phyloP scores from a whole-genome alignment of 23 tunicate genomes.

The Botrylloides violaceus region DNA sequence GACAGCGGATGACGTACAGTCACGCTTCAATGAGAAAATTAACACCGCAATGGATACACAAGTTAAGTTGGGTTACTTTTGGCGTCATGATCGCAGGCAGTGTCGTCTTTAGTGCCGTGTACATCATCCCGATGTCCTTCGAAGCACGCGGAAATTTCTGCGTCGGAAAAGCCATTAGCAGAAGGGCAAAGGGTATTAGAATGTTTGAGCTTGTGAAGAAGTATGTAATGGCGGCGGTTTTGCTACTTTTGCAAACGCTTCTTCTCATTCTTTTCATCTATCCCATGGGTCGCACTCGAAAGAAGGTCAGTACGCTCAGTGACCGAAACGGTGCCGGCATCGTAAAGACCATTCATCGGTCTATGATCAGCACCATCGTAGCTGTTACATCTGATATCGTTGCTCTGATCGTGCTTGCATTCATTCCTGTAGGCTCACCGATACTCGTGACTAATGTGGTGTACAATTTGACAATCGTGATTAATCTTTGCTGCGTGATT shows the following conservation, averaged over 20 bases:
- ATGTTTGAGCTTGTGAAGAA: neutral
- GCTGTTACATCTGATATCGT: neutral
- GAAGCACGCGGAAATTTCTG: neutral
- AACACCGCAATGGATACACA: neutral
- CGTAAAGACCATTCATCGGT: neutral
- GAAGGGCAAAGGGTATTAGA: neutral
- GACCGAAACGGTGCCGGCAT: neutral
- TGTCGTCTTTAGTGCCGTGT: neutral
- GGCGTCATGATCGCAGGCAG: neutral
- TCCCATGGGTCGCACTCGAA: neutral
- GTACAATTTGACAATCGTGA: neutral
- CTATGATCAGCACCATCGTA: neutral
- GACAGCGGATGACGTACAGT: neutral
- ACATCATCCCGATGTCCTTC: neutral
- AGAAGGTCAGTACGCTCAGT: neutral
- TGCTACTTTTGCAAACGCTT: neutral
- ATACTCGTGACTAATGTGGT: neutral
- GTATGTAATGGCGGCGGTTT: neutral
- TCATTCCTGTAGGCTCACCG: neutral
- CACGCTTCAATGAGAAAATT: neutral
- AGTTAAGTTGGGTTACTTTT: conserved; percentile 1
- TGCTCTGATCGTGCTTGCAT: neutral
- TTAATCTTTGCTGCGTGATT: neutral
- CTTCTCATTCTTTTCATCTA: conserved; percentile 7
- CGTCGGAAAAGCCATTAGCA: neutral